Base-by-base conservation (phyloP, 2,888 invertebrate species). In the Pemphredon lugubris region DNA sequence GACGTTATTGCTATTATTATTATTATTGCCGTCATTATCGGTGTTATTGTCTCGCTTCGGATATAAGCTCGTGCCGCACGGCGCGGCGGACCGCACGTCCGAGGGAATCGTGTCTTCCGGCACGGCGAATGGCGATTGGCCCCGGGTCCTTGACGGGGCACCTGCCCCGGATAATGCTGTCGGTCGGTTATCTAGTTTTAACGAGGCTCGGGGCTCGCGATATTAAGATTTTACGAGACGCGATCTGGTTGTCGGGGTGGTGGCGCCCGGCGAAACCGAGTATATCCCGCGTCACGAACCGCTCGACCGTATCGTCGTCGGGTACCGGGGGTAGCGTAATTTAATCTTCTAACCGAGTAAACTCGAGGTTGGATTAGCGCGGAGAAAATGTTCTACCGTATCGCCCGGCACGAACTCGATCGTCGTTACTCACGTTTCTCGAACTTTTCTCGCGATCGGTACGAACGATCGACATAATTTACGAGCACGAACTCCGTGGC, bases 1-100 rank as follows among this genome's bases (percentile, higher is more conserved):
- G 70, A 78, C 76, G 76, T 84, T 83, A 83, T 77, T 83, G 73
- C 80, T 71, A 75, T 79, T 83, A 81, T 79, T 73, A 74, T 79
- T 77, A 74, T 75, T 84, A 81, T 77, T 82, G 57, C 69, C 73
- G 66, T 73, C 65, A 78, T 82, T 83, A 83, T 80, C 77, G 71
- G 44, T 66, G 75, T 76, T 72, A 80, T 77, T 77, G 75, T 64
- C 75, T 54, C 58, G 66, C 18, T 5, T 20, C 14, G 55, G 44
- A 53, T 7, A 20, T n/a, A 20, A 32, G 4, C 68, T 73, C 69
- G 68, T 65, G 76, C 57, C 47, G 20, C 76, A 71, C 76, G 76
- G 61, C 47, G 42, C 18, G 13, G 13, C 18, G 30, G 18, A 11
- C n/a, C n/a, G n/a, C n/a, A n/a, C n/a, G n/a, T n/a, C n/a, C n/a